phyloP scores from a whole-genome alignment of 2,888 invertebrate species.

The Caenorhabditis sp. region DNA sequence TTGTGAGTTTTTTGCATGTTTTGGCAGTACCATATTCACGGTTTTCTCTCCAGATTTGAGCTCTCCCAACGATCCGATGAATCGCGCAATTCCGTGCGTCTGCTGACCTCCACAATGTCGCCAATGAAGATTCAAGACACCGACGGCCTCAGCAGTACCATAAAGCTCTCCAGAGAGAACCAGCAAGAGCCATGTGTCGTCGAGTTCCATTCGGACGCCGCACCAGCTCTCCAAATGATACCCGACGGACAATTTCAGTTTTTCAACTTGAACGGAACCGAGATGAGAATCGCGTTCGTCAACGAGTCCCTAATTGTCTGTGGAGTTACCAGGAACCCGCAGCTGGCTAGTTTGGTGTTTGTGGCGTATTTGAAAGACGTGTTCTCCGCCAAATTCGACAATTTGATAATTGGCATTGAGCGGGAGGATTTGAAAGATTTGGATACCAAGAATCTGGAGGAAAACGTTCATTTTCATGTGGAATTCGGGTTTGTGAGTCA shows the following conservation, averaged over 20 bases:
- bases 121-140: no score
- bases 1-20: neutral
- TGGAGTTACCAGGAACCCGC: neutral
- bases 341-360: neutral
- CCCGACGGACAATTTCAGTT: neutral
- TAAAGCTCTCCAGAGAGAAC: no score
- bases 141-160: no score
- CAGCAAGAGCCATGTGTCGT: no score
- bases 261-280: neutral
- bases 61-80: no score
- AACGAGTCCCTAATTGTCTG: neutral
- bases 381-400: neutral
- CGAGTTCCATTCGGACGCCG: no score
- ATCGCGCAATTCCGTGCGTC: no score
- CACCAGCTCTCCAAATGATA: no score
- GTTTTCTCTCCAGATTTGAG: no score
- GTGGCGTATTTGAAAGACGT: neutral
- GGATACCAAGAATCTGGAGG: neutral
- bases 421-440: neutral
- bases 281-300: neutral
- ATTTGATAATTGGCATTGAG: neutral
- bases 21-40: no score
- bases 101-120: no score
- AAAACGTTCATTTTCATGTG: neutral
- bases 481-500: neutral